Base-by-base conservation (phyloP, 2,797 vertebrate genomes). In the Merluccius polli region DNA sequence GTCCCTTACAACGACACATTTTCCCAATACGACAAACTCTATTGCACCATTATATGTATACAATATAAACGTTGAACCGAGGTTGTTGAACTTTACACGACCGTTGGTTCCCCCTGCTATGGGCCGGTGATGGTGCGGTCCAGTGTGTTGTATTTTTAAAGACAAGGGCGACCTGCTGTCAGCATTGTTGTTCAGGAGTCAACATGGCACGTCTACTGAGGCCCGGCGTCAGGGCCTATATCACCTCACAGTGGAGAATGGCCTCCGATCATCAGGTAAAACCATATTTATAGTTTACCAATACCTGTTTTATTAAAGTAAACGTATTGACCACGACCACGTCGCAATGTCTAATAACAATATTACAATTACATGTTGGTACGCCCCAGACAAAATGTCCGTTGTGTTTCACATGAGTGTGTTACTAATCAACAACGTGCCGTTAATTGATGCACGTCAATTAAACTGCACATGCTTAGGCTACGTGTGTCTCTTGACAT, bases 191-290 rank as follows among this genome's bases (percentile, higher is more conserved):
- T n/a, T 36, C 8, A 67, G 4, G 48, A 1, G 4, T 0, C 32
- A 85, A 41, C 73, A 94, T 94, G 92, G 89, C 92, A 75, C 90
- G 91, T 68, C 84, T 94, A 77, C 5, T 93, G 73, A 91, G 87
- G 79, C 87, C 90, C 33, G 86, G 35, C 74, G 72, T 93, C 70
- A 84, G 92, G 83, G 83, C 16, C 73, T 89, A 93, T 78, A 32
- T 93, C 82, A 81, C 71, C 29, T 84, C 89, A 59, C 93, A 93
- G 78, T 82, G 92, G 72, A 88, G 92, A 86, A 92, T 92, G 91
- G 83, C 90, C 13, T 90, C 92, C 5, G 91, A 94, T 68, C 82
- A 74, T 36, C 91, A 93, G 92, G 92, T 93, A 90, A 85, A 59
- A 70, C n/a, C n/a, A n/a, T 1, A 31, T 21, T 30, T 32, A 9